These are phyloP conservation scores for Gadopsis bispinosus DNA, from an alignment of 2,797 vertebrate genomes.

Conservation along the genomic window DNA sequence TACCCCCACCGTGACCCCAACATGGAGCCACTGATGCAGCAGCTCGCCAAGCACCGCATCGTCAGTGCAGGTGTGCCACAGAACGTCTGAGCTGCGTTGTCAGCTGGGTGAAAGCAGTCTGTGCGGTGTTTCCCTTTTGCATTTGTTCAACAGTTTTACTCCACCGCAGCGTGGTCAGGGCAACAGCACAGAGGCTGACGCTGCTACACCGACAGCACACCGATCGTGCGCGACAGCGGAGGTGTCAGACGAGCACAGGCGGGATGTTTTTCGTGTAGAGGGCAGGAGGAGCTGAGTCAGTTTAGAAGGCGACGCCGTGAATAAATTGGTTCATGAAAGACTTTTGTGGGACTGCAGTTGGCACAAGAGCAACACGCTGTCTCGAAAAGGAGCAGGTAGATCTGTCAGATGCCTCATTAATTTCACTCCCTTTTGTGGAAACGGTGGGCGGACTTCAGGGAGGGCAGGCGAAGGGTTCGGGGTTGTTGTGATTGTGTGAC, in stretches of 20 bases:
- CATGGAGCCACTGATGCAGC: slow-evolving; percentile 70
- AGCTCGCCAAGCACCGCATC: slow-evolving; percentile 82
- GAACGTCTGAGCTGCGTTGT: neutral
- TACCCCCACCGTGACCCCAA: slow-evolving; percentile 84
- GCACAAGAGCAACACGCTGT: neutral
- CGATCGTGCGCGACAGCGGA: neutral
- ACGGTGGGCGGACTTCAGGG: slow-evolving; percentile 3
- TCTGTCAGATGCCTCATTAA: neutral
- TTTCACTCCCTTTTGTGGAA: neutral
- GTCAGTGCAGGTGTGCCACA: slow-evolving; percentile 80
- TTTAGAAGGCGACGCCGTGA: slow-evolving; percentile 3
- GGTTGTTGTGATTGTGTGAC: slow-evolving; percentile 38
- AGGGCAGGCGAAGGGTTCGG: slow-evolving; percentile 1
- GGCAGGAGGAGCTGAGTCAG: slow-evolving; percentile 9
- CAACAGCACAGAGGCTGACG: neutral
- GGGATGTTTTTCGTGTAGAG: slow-evolving; percentile 17
- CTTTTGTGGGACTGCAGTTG: neutral
- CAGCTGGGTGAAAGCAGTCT: neutral
- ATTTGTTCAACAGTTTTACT: neutral
- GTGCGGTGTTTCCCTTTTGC: neutral
- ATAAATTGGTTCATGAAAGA: neutral
- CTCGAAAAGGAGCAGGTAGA: neutral
- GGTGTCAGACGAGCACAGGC: neutral
- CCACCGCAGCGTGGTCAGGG: neutral
- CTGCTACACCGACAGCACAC: neutral